Conservation (phyloP, 2,797 vertebrate species). For the Brachyalestes nurse region DNA sequence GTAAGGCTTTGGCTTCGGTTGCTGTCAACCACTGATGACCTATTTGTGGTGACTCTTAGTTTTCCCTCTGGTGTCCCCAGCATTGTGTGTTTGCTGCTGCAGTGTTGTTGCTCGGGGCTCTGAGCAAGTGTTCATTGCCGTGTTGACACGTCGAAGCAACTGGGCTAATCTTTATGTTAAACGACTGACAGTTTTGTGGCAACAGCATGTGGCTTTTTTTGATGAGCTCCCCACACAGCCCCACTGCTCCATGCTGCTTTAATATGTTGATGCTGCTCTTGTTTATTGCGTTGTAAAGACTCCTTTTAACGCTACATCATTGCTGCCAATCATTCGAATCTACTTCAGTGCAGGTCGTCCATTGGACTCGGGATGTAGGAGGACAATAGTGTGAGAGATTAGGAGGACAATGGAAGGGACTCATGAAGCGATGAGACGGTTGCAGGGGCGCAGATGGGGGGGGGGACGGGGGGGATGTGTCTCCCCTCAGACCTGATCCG, state of each 20-base stretch:
- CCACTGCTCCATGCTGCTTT: constrained; percentile 7
- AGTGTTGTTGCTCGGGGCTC: constrained; percentile 19
- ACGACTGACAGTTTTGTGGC: constrained; percentile 70
- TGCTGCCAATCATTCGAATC: not conserved
- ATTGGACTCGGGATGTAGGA: too few species aligned
- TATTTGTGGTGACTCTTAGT: constrained; percentile 41
- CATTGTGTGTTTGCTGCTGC: constrained; percentile 55
- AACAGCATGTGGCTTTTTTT: constrained; percentile 33
- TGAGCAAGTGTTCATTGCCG: constrained; percentile 72
- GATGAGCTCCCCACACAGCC: constrained; percentile 13
- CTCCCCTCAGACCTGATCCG: too few species aligned
- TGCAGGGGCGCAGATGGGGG: too few species aligned
- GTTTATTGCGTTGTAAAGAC: constrained; percentile 20
- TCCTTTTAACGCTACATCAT: not conserved
- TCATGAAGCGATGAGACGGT: too few species aligned
- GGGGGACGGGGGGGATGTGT: too few species aligned
- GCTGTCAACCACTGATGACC: constrained; percentile 31
- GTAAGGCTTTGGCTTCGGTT: constrained; percentile 21
- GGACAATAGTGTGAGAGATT: too few species aligned
- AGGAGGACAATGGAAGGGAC: too few species aligned
- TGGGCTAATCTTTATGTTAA: constrained; percentile 74
- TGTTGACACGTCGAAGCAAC: constrained; percentile 73
- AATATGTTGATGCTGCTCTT: not conserved
- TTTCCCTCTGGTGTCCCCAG: constrained; percentile 26
- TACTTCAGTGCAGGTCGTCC: not conserved